A percentile compares a stretch with the other conserved stretches of the same genome.
Conservation (phyloP, 1,140 invertebrate species). For the Pinna nobilis region DNA sequence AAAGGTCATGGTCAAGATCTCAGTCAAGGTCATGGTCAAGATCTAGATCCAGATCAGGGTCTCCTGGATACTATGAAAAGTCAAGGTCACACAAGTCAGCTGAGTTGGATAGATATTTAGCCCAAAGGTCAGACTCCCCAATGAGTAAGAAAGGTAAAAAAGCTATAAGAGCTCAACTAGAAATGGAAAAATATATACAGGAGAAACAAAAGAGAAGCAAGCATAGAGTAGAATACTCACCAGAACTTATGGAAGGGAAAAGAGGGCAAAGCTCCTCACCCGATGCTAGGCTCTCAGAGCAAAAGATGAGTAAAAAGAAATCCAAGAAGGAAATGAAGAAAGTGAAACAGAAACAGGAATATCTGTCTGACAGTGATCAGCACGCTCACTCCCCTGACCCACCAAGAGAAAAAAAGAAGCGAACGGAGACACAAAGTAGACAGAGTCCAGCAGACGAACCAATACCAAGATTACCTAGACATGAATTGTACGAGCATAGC, state of each 20-base stretch:
- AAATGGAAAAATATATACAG: slow-evolving; percentile 7
- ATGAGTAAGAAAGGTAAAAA: slow-evolving; percentile 28
- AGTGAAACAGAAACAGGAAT: background rate
- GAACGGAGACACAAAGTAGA: slow-evolving; percentile 3
- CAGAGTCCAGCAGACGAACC: background rate
- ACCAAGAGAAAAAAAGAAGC: slow-evolving; percentile 9
- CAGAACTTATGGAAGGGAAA: slow-evolving; percentile 9
- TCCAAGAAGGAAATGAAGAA: slow-evolving; percentile 23
- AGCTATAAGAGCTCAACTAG: slow-evolving; percentile 3
- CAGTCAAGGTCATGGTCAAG: slow-evolving; percentile 31
- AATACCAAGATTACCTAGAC: background rate
- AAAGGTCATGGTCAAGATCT: slow-evolving; percentile 21
- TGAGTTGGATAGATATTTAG: background rate
- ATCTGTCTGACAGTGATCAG: slow-evolving; percentile 27
- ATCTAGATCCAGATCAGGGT: slow-evolving; percentile 39
- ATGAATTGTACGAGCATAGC: slow-evolving; percentile 7
- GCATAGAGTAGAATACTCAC: slow-evolving; percentile 33
- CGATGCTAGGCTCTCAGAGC: slow-evolving; percentile 25
- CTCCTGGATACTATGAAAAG: slow-evolving; percentile 34
- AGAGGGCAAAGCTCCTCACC: background rate
- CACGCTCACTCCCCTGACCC: slow-evolving; percentile 14
- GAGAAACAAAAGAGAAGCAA: slow-evolving; percentile 42
- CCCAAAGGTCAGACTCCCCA: background rate
- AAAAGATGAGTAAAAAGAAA: slow-evolving; percentile 31
- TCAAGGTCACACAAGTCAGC: slow-evolving; percentile 29